These are phyloP conservation scores for Lycocerus yunnanus DNA, from an alignment of 2,888 invertebrate genomes.

Conservation along the genomic window DNA sequence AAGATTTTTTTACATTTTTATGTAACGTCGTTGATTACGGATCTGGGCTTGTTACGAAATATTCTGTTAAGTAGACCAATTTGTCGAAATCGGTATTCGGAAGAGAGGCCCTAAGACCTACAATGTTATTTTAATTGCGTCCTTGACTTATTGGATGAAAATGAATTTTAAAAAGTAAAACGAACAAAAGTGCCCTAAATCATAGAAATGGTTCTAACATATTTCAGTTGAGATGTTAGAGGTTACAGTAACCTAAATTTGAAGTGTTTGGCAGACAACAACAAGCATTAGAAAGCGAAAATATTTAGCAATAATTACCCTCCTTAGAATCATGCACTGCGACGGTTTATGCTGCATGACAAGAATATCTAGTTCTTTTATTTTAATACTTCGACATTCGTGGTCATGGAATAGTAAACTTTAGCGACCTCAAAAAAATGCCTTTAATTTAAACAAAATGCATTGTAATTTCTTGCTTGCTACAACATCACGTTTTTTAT, in stretches of 20 bases:
- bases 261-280: constrained; percentile 42
- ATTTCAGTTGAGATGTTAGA: constrained; percentile 19
- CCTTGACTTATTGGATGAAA: constrained; percentile 18
- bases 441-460: neutral
- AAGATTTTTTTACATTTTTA: neutral
- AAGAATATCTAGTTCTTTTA: constrained; percentile 35
- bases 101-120: neutral
- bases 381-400: constrained; percentile 10
- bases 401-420: constrained; percentile 11
- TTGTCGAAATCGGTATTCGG: neutral
- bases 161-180: constrained; percentile 16
- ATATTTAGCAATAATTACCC: constrained; percentile 51
- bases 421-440: neutral
- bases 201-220: constrained; percentile 17
- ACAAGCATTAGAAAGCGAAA: constrained; percentile 51
- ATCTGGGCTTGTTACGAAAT: neutral
- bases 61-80: neutral
- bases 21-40: neutral
- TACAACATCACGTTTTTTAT: neutral
- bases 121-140: constrained; percentile 3
- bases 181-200: constrained; percentile 19
- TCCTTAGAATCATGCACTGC: constrained; percentile 43
- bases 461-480: neutral
- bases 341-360: constrained; percentile 40
- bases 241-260: constrained; percentile 45